Evolutionary conservation across 2,113 vertebrate species (phyloP).

Genomic region (Oreochromis aureus): DNA sequence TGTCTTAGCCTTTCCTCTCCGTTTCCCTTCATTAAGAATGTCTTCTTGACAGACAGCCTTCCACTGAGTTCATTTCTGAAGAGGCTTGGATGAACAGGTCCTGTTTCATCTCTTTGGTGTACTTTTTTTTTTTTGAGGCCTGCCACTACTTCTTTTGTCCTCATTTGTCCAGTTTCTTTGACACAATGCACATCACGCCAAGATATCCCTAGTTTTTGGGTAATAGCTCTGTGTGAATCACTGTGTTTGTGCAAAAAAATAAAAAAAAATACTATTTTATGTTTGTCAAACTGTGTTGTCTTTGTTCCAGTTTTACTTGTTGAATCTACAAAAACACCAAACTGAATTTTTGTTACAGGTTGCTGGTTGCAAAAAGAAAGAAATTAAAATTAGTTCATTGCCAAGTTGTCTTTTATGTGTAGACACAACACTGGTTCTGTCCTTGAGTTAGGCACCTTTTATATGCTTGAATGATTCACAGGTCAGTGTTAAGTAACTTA

Average conservation of each 20-base stretch:
- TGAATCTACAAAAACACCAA: no score
- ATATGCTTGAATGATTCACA: not conserved
- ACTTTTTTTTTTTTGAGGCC: not conserved
- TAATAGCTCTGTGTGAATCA: not conserved
- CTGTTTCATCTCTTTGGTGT: not conserved
- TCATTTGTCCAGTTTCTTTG: not conserved
- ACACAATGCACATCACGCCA: not conserved
- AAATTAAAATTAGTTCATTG: not conserved
- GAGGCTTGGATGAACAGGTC: not conserved
- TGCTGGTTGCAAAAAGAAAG: not conserved
- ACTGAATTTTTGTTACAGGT: not conserved
- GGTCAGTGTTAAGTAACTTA: not conserved
- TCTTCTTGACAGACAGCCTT: not conserved
- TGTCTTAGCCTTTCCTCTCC: not conserved
- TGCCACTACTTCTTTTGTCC: not conserved
- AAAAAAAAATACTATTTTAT: not conserved
- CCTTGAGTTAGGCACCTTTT: not conserved
- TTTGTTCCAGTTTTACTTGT: no score
- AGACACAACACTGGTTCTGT: not conserved
- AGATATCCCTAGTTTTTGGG: not conserved
- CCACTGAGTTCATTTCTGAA: not conserved
- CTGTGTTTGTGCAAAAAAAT: not conserved
- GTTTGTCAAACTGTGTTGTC: not conserved
- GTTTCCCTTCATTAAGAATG: not conserved
- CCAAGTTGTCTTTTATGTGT: not conserved